Base-by-base conservation (phyloP, 2,888 invertebrate genomes). In the Plemyria rubiginata region DNA sequence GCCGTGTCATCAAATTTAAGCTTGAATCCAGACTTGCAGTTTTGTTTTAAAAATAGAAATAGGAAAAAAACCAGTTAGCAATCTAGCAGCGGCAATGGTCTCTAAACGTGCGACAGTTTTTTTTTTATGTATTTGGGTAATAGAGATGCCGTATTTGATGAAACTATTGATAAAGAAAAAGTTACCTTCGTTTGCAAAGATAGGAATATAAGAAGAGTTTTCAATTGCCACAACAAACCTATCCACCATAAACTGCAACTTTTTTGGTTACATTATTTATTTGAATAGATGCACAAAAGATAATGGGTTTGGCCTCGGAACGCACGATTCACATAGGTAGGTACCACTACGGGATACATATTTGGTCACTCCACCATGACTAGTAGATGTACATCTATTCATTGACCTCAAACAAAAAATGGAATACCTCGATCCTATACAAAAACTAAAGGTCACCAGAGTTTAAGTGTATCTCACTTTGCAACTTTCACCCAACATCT, bases 401-500 rank as follows among this genome's bases (percentile, higher is more conserved):
- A 58, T 61, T 55, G 59, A 69, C 66, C 66, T 65, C 60, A 52
- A 62, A 60, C 61, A 62, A 70, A 67, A 70, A 69, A 67, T 67
- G 61, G 62, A 66, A 55, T 63, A 57, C 60, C 53, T 64, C 68
- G 73, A 74, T 32, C 32, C 32, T 7, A 6, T 5, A 32, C 32
- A 32, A 32, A 32, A 32, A 32, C 7, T 32, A 4, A 79, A 82
- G 88, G 86, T 88, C 84, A 82, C 62, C 61, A 63, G 73, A 84
- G 87, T 85, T 86, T 83, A 85, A 74, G 77, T 78, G 70, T 63
- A 69, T 77, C 73, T 76, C 68, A 77, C 79, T 76, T 76, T 65
- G 74, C 82, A 75, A 82, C 90, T 89, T 90, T 89, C 89, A 82
- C 88, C 76, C 63, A 68, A 22, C 73, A 69, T 50, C 68, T 68